Percentiles rank a stretch among this genome's conserved stretches.
phyloP scores from a whole-genome alignment of 2,888 invertebrate genomes.

The Sarcophaga rosellei region DNA sequence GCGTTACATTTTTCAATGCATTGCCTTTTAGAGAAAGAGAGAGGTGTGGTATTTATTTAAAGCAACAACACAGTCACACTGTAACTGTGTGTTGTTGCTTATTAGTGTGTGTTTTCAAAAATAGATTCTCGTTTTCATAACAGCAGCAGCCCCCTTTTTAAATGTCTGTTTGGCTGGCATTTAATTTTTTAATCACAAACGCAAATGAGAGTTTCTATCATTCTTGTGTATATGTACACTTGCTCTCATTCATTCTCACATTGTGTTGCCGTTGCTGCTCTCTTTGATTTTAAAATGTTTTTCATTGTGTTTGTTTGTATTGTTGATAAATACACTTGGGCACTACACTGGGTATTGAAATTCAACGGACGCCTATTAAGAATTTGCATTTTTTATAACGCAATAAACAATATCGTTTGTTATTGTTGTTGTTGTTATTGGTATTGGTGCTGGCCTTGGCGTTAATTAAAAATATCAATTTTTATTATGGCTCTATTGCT shows the following conservation, averaged over 20 bases:
- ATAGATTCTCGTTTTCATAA: not conserved
- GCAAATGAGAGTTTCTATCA: slow-evolving; percentile 1
- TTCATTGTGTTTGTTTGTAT: slow-evolving; percentile 51
- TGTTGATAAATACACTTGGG: slow-evolving; percentile 9
- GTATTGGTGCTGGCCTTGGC: slow-evolving; percentile 67
- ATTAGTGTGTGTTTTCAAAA: slow-evolving; percentile 13
- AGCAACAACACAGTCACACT: not conserved
- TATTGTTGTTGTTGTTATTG: slow-evolving; percentile 33
- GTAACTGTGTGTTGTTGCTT: not conserved
- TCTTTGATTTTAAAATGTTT: not conserved
- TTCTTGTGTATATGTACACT: not conserved
- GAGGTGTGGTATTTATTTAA: slow-evolving; percentile 52
- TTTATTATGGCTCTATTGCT: slow-evolving; percentile 49
- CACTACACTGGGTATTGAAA: slow-evolving; percentile 51
- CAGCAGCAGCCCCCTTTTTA: slow-evolving; percentile 40
- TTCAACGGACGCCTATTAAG: slow-evolving; percentile 63
- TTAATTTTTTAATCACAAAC: slow-evolving; percentile 18
- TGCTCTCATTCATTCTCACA: not conserved
- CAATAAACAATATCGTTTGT: slow-evolving; percentile 38
- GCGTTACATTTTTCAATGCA: not conserved
- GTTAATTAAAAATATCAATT: slow-evolving; percentile 68
- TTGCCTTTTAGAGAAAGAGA: slow-evolving; percentile 12
- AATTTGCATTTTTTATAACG: slow-evolving; percentile 67
- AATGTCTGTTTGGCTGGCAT: not conserved
- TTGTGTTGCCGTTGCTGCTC: not conserved